Conservation (phyloP, 2,888 invertebrate species). For the Hypolimnas misippus region DNA sequence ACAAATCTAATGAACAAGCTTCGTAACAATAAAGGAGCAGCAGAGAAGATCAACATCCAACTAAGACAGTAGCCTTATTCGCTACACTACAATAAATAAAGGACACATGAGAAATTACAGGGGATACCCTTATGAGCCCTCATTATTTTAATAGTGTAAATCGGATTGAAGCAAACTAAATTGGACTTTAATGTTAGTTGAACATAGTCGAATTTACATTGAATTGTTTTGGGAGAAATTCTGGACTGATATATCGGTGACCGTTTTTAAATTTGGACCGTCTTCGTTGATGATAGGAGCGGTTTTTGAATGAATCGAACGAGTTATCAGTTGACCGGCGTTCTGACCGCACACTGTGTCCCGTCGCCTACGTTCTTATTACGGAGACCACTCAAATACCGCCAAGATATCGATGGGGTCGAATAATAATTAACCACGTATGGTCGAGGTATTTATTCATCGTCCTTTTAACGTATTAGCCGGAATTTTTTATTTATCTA, state of each 20-base stretch:
- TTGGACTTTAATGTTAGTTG: constrained; percentile 44
- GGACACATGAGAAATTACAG: constrained; percentile 77
- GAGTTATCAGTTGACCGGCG: constrained; percentile 59
- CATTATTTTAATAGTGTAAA: constrained; percentile 80
- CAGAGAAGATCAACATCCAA: constrained; percentile 45
- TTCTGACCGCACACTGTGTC: constrained; percentile 71
- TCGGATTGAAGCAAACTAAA: constrained; percentile 43
- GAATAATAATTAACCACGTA: constrained; percentile 59
- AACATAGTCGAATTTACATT: constrained; percentile 50
- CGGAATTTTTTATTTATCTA: not conserved
- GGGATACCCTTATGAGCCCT: constrained; percentile 74
- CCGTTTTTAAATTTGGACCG: constrained; percentile 44
- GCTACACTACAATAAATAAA: constrained; percentile 72
- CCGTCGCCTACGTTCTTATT: constrained; percentile 70
- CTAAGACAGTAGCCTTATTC: constrained; percentile 73
- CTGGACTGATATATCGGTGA: constrained; percentile 46
- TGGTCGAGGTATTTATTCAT: constrained; percentile 46
- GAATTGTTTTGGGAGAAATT: constrained; percentile 46
- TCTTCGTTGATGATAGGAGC: constrained; percentile 43
- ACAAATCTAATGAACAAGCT: constrained; percentile 35
- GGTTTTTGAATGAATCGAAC: constrained; percentile 43
- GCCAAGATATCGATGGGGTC: constrained; percentile 51
- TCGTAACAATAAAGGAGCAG: constrained; percentile 49
- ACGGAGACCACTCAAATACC: constrained; percentile 55
- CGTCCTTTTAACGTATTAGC: constrained; percentile 14